A percentile compares a stretch with the other conserved stretches of the same genome.
Conservation (phyloP, 2,797 vertebrate species). For the Simalia tracyae region DNA sequence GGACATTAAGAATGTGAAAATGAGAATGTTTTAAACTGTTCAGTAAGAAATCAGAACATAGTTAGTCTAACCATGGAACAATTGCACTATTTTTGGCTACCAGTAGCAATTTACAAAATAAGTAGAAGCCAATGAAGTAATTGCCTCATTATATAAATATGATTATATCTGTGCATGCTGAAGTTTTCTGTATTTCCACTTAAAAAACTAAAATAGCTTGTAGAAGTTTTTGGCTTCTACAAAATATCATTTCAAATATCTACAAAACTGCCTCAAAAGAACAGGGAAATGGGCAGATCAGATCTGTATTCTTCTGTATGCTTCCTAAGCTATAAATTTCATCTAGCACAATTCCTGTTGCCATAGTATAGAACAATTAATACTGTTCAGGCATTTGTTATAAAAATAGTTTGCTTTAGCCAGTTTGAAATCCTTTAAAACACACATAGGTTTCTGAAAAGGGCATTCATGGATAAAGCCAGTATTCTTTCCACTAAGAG, state of each 20-base stretch:
- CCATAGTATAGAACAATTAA: neutral
- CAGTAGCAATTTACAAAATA: neutral
- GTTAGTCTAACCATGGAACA: neutral
- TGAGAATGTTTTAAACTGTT: neutral
- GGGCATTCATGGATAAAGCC: neutral
- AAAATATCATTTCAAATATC: neutral
- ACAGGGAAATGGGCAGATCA: neutral
- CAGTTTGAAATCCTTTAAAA: neutral
- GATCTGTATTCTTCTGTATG: neutral
- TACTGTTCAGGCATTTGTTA: neutral
- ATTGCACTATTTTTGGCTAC: neutral
- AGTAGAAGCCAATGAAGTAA: slow-evolving; percentile 10
- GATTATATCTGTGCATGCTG: neutral
- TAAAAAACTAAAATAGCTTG: neutral
- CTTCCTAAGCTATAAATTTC: neutral
- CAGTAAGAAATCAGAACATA: neutral
- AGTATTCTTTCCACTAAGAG: neutral
- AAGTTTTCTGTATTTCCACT: neutral
- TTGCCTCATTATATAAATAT: neutral
- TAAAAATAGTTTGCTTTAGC: neutral
- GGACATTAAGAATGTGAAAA: rapidly evolving
- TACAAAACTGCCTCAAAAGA: neutral
- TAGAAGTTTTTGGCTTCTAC: neutral
- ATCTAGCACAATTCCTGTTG: neutral
- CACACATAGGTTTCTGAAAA: neutral